A percentile compares a stretch with the other conserved stretches of the same genome.
phyloP scores from a whole-genome alignment of 2,797 vertebrate species.

The Phataginus tetradactyla region DNA sequence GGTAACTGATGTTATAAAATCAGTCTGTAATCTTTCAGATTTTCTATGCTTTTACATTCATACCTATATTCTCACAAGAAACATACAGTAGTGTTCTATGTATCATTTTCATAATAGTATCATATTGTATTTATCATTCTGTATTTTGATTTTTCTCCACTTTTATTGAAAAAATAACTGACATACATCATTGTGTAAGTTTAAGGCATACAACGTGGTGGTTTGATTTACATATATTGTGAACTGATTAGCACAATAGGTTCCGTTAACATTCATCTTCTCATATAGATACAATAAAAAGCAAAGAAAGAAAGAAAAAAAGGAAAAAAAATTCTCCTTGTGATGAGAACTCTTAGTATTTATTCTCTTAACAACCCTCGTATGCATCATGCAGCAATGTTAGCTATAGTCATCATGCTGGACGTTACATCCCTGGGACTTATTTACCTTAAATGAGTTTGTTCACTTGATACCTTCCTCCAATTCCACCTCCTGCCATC shows the following conservation, averaged over 20 bases:
- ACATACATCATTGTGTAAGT: background rate
- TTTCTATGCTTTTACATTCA: background rate
- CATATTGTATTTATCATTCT: background rate
- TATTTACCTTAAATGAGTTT: background rate
- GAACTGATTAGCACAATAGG: background rate
- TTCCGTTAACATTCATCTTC: background rate
- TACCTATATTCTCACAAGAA: background rate
- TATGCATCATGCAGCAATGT: background rate
- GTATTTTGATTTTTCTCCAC: background rate
- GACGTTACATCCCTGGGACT: background rate
- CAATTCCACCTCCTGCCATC: background rate
- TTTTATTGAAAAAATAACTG: background rate
- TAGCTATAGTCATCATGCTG: background rate
- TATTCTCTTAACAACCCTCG: background rate
- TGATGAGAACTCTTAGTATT: background rate
- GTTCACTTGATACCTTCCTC: background rate
- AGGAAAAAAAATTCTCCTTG: background rate
- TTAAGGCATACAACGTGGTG: background rate
- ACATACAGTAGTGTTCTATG: accelerated
- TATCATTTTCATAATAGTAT: background rate
- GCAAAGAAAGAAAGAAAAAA: background rate
- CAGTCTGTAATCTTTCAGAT: background rate
- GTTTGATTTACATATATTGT: background rate
- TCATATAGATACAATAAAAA: background rate
- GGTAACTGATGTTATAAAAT: background rate